Evolutionary conservation across 2,113 vertebrate species (phyloP), one percentile per base, ranked within the genome.

Genomic region (Nipponia nippon): DNA sequence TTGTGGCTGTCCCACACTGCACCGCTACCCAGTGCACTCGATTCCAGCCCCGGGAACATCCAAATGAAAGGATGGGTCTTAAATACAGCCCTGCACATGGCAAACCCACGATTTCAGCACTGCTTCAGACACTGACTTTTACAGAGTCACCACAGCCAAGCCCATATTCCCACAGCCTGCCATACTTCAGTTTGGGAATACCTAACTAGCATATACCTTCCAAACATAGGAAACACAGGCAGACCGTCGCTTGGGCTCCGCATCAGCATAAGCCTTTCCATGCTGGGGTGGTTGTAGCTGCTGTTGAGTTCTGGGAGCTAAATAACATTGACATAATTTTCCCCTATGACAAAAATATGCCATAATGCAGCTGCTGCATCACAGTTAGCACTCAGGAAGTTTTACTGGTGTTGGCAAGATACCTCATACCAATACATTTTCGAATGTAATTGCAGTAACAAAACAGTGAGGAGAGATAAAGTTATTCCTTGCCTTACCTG

Each of bases 1-100:
- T 30, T 58, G 30, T 0, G 2, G 56, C 20, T 50, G 44, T 40
- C 38, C 29, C 18, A 38, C 52, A 30, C 8, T 10, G 47, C 11
- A 18, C 16, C 81, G 16, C 21, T 27, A 19, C 8, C 8, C 2
- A 6, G n/a, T 0, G 0, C 0, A 1, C 25, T 42, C 49, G 29
- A 9, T 46, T 55, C 47, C 65, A 30, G 21, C 26, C 42, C 1
- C 27, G 44, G 40, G 62, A 92, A 83, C 29, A 49, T 23, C 42
- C 34, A 32, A 58, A 56, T 10, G 47, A 52, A 67, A 47, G 50
- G 38, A 44, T 1, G 1, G 25, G 17, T 44, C 66, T n/a, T 29
- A 27, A 32, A 20, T 20, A 15, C 17, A 61, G 46, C 44, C n/a
- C n/a, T 23, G 18, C 23, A 29, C 9, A 0, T 10, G 29, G 23